Evolutionary conservation across 2,888 invertebrate species (phyloP), one percentile per base, ranked within the genome.

Genomic region (Cerastis rubricosa): DNA sequence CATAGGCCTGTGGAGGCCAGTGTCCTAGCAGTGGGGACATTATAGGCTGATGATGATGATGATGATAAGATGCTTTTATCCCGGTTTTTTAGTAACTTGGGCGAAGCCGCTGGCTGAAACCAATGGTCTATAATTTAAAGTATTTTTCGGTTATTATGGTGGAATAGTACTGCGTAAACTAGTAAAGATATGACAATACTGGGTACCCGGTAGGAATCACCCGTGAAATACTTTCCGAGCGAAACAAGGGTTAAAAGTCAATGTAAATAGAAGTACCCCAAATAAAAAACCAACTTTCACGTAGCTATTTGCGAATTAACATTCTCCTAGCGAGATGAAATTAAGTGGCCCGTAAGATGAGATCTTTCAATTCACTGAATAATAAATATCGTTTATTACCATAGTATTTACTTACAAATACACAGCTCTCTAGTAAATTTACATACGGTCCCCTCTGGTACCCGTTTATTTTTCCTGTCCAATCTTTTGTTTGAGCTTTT

Each of bases 351-450:
- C 70, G 74, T 74, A 65, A 51, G 76, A 74, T 75, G 76, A 57
- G 78, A 80, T 78, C 78, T 80, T 83, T 87, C 88, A 89, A 83
- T 78, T 85, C 71, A 54, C 71, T 82, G 83, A 81, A 87, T 85
- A 89, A 84, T 84, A 85, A 87, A 86, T 85, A 81, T 76, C 74
- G 71, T 81, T 80, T 80, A 88, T 90, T 88, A 88, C 83, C 87
- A 89, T 90, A 85, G 77, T 85, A 87, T 89, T 88, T 85, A 88
- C 87, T 87, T 79, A 78, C 71, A 78, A 81, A 82, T 80, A 85
- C 81, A 78, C 75, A 78, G 76, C 84, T 85, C 84, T 84, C 76
- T 64, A 82, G 74, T 70, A 61, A 84, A 90, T 91, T 91, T 87
- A 76, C 89, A 89, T 91, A 87, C 80, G 77, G 79, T 85, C 68